Percentiles rank a stretch among this genome's conserved stretches.
phyloP scores from a whole-genome alignment of 2,797 vertebrate species.

The Neosalanx taihuensis region DNA sequence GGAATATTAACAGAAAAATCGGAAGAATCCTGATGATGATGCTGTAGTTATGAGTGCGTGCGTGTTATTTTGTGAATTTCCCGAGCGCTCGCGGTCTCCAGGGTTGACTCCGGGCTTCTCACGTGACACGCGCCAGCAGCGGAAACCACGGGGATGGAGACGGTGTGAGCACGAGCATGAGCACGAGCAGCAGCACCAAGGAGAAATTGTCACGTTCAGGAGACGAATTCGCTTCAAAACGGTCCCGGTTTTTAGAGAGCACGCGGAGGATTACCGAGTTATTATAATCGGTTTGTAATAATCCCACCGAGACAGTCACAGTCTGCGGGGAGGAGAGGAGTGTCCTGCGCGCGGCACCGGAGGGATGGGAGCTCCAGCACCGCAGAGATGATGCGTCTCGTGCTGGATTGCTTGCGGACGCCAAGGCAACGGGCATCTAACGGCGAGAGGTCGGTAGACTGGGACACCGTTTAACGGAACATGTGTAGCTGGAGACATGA shows the following conservation, averaged over 20 bases:
- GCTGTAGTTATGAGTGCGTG: too few relatives aligned
- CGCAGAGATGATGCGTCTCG: conserved; percentile 56
- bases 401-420: conserved; percentile 52
- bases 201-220: background rate
- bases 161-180: too few relatives aligned
- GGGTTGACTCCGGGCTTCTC: background rate
- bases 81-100: background rate
- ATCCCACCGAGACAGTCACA: background rate
- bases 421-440: conserved; percentile 11
- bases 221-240: background rate
- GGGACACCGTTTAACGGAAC: too few relatives aligned
- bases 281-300: background rate
- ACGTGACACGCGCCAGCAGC: conserved; percentile 1
- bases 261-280: background rate
- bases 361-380: conserved; percentile 33
- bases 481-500: background rate
- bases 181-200: background rate
- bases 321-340: background rate
- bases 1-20: too few relatives aligned
- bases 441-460: conserved; percentile 26
- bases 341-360: background rate
- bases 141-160: background rate
- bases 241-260: background rate
- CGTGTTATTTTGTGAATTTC: background rate
- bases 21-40: too few relatives aligned